These are phyloP conservation scores for Parasteatoda tepidariorum DNA, from an alignment of 1,140 invertebrate genomes.

Conservation along the genomic window DNA sequence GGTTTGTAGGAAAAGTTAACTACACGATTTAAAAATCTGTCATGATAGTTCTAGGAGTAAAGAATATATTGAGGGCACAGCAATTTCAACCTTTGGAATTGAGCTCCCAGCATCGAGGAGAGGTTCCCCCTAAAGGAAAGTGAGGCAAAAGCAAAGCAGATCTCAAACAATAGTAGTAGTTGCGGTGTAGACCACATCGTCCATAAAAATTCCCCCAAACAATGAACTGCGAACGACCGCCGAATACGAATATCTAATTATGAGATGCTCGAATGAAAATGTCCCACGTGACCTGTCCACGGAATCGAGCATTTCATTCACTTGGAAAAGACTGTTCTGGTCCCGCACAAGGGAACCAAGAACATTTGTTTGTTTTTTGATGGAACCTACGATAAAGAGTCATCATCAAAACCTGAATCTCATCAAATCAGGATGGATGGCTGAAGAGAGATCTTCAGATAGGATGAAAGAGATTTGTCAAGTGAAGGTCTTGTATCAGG, in stretches of 20 bases:
- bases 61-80: no score
- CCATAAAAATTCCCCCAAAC: constrained; percentile 59
- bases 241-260: constrained; percentile 60
- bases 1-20: no score
- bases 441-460: no score
- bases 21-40: no score
- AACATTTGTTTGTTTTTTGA: neutral
- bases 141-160: constrained; percentile 17
- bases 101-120: neutral
- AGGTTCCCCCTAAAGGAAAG: neutral
- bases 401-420: neutral
- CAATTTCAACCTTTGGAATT: no score
- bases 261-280: constrained; percentile 23
- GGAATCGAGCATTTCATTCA: neutral
- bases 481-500: no score
- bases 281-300: constrained; percentile 50
- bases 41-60: no score
- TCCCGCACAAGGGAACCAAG: constrained; percentile 16
- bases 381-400: neutral
- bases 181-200: constrained; percentile 52
- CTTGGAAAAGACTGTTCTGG: no score
- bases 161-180: constrained; percentile 52
- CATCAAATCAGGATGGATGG: neutral
- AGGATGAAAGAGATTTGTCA: no score
- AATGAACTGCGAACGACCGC: constrained; percentile 52